phyloP scores from a whole-genome alignment of 2,888 invertebrate species.

The Bombyx huttoni region DNA sequence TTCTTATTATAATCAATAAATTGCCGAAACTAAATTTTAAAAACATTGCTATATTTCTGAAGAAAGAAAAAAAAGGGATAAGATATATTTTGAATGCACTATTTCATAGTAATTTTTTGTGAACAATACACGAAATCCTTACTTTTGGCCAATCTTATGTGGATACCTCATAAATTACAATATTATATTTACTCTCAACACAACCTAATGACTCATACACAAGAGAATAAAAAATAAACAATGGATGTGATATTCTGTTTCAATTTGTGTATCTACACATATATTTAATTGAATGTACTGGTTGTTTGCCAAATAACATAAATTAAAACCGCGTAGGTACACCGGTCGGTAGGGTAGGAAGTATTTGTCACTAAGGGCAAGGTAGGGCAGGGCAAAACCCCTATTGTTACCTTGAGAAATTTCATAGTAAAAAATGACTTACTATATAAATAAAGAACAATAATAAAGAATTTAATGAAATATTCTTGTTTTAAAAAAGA shows the following conservation, averaged over 20 bases:
- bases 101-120: not conserved
- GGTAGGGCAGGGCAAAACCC: conserved; percentile 18
- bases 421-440: conserved; percentile 3
- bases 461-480: no score
- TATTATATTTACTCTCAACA: not conserved
- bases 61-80: no score
- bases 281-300: conserved; percentile 29
- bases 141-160: conserved; percentile 1
- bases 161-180: conserved; percentile 3
- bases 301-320: conserved; percentile 30
- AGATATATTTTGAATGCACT: no score
- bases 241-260: conserved; percentile 20
- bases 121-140: not conserved
- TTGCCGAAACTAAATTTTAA: no score
- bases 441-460: no score
- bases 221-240: conserved; percentile 19
- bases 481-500: no score
- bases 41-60: no score
- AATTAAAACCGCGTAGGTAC: conserved; percentile 13
- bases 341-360: conserved; percentile 21
- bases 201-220: conserved; percentile 12
- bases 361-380: not conserved
- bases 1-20: no score
- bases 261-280: conserved; percentile 14
- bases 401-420: conserved; percentile 40